These are phyloP conservation scores for Cochlearius cochlearius DNA, from an alignment of 2,113 vertebrate species.

Conservation along the genomic window DNA sequence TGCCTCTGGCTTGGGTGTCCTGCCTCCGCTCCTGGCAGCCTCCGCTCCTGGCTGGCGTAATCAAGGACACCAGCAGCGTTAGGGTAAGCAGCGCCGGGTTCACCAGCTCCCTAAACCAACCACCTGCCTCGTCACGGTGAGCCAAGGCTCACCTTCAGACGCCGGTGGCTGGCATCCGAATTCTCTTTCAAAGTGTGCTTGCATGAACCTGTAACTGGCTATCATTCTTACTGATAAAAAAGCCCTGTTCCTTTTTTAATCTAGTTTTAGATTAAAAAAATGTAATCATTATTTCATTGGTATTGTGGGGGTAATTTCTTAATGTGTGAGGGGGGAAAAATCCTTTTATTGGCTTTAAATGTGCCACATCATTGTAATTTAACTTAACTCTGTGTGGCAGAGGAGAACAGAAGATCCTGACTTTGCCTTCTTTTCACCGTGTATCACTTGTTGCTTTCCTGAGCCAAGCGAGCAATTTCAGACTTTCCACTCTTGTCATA, in stretches of 20 bases:
- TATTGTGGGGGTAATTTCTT: background rate
- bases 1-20: background rate
- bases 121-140: accelerated
- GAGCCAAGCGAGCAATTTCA: background rate
- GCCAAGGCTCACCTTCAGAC: background rate
- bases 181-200: background rate
- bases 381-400: background rate
- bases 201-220: background rate
- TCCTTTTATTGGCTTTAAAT: background rate
- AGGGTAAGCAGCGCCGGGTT: background rate
- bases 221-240: background rate
- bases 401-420: background rate
- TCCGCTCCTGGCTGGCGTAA: background rate
- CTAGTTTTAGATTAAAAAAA: background rate
- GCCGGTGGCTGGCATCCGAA: accelerated
- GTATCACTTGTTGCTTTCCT: background rate
- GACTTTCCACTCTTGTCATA: background rate
- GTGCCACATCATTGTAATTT: background rate
- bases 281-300: background rate
- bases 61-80: accelerated
- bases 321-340: background rate
- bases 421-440: background rate
- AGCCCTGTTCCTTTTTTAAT: background rate
- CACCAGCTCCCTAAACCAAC: background rate
- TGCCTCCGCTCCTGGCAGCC: background rate